Evolutionary conservation across 2,888 invertebrate genomes (phyloP).

Genomic region (Xiphydria camelus): DNA sequence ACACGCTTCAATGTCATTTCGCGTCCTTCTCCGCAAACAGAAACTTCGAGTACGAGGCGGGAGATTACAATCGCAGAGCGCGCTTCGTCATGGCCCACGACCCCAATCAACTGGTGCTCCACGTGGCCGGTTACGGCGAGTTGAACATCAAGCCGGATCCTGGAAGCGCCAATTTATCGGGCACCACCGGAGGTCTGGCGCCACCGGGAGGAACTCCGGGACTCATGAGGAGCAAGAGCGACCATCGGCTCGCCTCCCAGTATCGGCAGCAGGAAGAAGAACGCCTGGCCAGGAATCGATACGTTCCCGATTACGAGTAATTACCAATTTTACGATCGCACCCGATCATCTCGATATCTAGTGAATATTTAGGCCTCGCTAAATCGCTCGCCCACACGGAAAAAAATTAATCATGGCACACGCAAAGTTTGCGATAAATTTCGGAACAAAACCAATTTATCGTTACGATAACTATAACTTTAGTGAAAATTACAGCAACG

Average conservation of each 20-base stretch:
- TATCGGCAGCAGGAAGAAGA: slow-evolving; percentile 83
- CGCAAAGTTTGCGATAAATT: no score
- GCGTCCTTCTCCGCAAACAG: slow-evolving; percentile 42
- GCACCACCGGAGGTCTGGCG: slow-evolving; percentile 60
- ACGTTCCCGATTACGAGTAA: slow-evolving; percentile 57
- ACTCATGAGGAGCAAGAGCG: slow-evolving; percentile 89
- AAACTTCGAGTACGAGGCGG: slow-evolving; percentile 92
- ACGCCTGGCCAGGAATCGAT: slow-evolving; percentile 51
- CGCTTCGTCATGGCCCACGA: slow-evolving; percentile 89
- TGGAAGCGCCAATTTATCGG: slow-evolving; percentile 50
- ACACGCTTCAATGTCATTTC: neutral
- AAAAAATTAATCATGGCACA: no score
- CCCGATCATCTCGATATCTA: no score
- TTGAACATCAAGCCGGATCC: slow-evolving; percentile 74
- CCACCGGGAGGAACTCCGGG: slow-evolving; percentile 72
- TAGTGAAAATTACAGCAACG: no score
- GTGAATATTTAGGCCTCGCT: no score
- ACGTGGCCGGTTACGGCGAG: slow-evolving; percentile 88
- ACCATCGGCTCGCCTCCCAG: slow-evolving; percentile 86
- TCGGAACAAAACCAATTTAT: no score
- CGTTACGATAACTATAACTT: no score
- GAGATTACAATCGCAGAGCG: slow-evolving; percentile 83
- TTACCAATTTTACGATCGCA: slow-evolving; percentile 17
- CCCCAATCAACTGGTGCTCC: slow-evolving; percentile 86
- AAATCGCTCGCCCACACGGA: no score